Conservation (phyloP, 2,797 vertebrate species). For the Cossypha dichroa region DNA sequence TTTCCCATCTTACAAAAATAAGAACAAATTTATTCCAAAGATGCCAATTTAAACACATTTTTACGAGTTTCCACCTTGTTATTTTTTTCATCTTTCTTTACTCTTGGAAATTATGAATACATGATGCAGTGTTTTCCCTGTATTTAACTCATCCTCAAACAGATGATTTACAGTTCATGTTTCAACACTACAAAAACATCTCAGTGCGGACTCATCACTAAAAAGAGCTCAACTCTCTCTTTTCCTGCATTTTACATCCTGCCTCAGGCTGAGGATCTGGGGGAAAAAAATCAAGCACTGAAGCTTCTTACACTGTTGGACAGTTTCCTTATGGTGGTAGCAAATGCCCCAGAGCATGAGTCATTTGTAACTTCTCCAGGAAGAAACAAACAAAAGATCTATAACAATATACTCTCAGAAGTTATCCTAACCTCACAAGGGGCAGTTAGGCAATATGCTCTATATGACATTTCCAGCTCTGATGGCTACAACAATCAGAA, state of each 20-base stretch:
- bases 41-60: neutral
- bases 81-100: neutral
- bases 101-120: neutral
- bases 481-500: neutral
- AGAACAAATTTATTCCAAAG: neutral
- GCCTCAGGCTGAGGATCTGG: conserved; percentile 10
- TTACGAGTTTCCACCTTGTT: neutral
- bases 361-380: conserved; percentile 4
- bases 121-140: neutral
- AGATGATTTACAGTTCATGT: neutral
- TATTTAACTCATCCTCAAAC: neutral
- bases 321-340: neutral
- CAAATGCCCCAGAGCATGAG: conserved; percentile 6
- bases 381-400: conserved; percentile 25
- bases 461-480: neutral
- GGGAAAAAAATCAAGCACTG: neutral
- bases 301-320: neutral
- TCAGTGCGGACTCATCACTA: neutral
- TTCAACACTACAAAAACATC: neutral
- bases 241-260: neutral
- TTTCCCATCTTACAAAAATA: neutral
- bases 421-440: neutral
- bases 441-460: neutral
- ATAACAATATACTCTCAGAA: neutral
- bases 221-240: neutral